Evolutionary conservation across 2,113 vertebrate species (phyloP), one percentile per base, ranked within the genome.

Genomic region (Alouatta palliata): DNA sequence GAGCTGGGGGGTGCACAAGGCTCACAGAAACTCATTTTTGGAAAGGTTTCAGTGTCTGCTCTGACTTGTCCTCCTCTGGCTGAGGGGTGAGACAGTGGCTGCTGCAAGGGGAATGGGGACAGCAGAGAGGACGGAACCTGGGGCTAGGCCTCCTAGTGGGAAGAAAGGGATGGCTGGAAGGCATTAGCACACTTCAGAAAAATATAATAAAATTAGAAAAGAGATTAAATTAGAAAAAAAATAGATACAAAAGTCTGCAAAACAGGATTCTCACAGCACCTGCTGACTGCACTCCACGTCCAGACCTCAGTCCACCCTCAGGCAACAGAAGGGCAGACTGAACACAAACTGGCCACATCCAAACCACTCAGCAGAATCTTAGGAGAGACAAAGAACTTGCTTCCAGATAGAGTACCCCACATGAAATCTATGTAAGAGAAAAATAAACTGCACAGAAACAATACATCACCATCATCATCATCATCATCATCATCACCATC

Each of bases 351-450:
- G 32, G 54, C 40, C 52, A 73, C 56, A 84, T 52, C 5, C 40
- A 47, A 87, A 56, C n/a, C 35, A 35, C 23, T 25, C 56, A 20
- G 27, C 30, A 81, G 71, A 94, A 32, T 13, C 45, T 13, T 19
- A 1, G 79, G 76, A 54, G 49, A 21, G 12, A 37, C 19, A 1
- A 47, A 43, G 14, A 30, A 17, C n/a, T 32, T 9, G 49, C 35
- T 47, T 35, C 27, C 6, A 19, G 37, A 73, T 1, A 66, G 20
- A 40, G 17, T 1, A 2, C 4, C 21, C 23, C 8, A 0, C 30
- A 6, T 10, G 30, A 91, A 70, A 84, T 35, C 47, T 2, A 13
- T 0, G 8, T 14, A 58, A 23, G 11, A 49, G 1, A 16, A 85
- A 84, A 80, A 73, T 8, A 76, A 79, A 58, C 5, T 45, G 23